Base-by-base conservation (phyloP, 2,888 invertebrate species). In the Apotomis turbidana region DNA sequence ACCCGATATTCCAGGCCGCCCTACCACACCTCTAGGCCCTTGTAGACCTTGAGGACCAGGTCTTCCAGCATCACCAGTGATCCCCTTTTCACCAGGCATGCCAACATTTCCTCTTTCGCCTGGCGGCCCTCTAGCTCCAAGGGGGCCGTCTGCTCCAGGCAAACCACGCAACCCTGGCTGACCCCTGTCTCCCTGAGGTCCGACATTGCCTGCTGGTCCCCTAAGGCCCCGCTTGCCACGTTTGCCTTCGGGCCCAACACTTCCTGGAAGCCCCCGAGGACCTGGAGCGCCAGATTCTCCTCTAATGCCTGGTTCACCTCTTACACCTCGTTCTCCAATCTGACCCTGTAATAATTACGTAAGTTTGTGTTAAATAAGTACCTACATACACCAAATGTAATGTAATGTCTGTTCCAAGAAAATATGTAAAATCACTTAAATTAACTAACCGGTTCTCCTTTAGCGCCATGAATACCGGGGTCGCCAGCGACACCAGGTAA, bases 171-270 rank as follows among this genome's bases (percentile, higher is more conserved):
- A 91, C 44, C 96, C 96, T 73, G 94, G 90, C 69, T 93, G 81
- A 3, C 96, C 97, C 78, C 97, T 92, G 87, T 97, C 97, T 41
- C 97, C 97, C 78, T 94, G 91, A 13, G 96, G 95, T 3, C 97
- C 97, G n/a, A 94, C 81, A 66, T 95, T 94, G 0, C 97, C 97
- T 8, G 95, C 94, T 0, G 97, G 96, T n/a, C 97, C 97, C 74
- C 96, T 92, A 79, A 96, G 94, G 0, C 97, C 97, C 75, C 97
- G 91, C 83, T 97, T 97, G 0, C 97, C 97, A 73, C 97, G 94
- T 91, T 97, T 97, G 4, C 97, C 97, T 83, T 97, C 96, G 0
- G 96, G 94, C 0, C 97, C 97, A 5, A 95, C 86, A 4, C 94
- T 91, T 1, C 97, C 97, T 0, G 97, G 96, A 9, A 96, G 81